Percentiles rank a stretch among this genome's conserved stretches.
These are phyloP conservation scores for Ditylenchus weischeri DNA, from an alignment of 2,888 invertebrate species.

Conservation along the genomic window DNA sequence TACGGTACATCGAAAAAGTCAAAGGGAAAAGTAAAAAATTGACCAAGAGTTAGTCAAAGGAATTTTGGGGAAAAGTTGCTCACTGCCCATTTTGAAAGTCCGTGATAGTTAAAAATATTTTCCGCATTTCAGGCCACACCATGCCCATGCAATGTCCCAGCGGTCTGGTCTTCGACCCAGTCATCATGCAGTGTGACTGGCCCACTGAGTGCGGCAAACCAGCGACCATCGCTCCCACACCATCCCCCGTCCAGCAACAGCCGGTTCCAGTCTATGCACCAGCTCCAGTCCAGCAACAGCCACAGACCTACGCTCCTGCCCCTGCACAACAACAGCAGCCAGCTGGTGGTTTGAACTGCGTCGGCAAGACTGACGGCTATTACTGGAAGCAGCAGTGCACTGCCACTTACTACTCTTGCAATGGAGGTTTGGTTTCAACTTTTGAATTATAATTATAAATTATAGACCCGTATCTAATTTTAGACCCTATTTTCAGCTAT, in stretches of 20 bases:
- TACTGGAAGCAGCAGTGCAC: constrained; percentile 28
- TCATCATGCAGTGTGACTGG: constrained; percentile 2
- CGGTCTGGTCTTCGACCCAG: constrained; percentile 20
- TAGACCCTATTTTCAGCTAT: too few species aligned
- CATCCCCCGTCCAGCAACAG: constrained; percentile 14
- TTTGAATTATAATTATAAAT: too few species aligned
- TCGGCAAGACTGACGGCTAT: constrained; percentile 29
- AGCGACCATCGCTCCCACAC: neutral
- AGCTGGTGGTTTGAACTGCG: constrained; percentile 23
- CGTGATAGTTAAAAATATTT: neutral
- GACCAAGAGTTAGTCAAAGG: too few species aligned
- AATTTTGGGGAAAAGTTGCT: too few species aligned
- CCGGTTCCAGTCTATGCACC: constrained; percentile 4
- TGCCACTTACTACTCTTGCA: constrained; percentile 27
- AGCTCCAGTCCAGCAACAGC: neutral
- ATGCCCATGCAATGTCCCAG: constrained; percentile 22
- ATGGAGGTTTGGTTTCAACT: constrained; percentile 15
- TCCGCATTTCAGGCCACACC: constrained; percentile 7
- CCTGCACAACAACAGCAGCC: too few species aligned
- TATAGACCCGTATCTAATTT: too few species aligned
- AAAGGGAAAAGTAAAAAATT: too few species aligned
- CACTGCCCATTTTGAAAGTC: too few species aligned
- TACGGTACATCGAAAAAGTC: too few species aligned
- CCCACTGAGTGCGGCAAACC: neutral
- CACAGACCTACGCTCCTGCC: neutral